Evolutionary conservation across 2,888 invertebrate genomes (phyloP), one percentile per base, ranked within the genome.

Genomic region (Xylocampa areola): DNA sequence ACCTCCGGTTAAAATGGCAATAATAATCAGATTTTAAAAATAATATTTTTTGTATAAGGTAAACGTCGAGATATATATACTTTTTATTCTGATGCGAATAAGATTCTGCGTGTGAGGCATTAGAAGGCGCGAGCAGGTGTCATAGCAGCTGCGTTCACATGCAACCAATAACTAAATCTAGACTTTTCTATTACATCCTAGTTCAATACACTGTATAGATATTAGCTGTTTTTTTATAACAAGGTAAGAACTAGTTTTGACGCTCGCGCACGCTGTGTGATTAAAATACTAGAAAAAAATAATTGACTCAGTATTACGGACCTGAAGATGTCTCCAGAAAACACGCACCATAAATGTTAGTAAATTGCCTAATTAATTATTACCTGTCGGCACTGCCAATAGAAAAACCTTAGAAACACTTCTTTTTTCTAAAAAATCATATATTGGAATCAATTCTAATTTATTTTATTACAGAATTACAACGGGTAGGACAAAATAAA

Each of bases 91-190:
- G 68, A 75, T 69, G 60, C 50, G 50, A 70, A 67, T 72, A 75
- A 75, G 82, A 82, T 77, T 80, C 79, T 74, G 71, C 69, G 63
- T 64, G 67, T 70, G 68, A 69, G 76, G 79, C 82, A 82, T 83
- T 82, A 84, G 84, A 84, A 82, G 63, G 68, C 51, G 61, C 45
- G 54, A 71, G 84, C 90, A 89, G 91, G 88, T 91, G 90, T 59
- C 58, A 36, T 43, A 33, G 76, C 90, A 90, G 88, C 88, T 90
- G 90, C 86, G 54, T 83, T 80, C 82, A 68, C 78, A 80, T 70
- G 80, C 73, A 69, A 52, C 63, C 74, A 81, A 57, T 76, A 81
- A 86, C 82, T 82, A 88, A 89, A 88, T 89, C 89, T 87, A 90
- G 86, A 85, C 80, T 78, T 80, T 79, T 73, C 65, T 64, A 63